phyloP scores from a whole-genome alignment of 2,888 invertebrate species.

The Platycnemis pennipes region DNA sequence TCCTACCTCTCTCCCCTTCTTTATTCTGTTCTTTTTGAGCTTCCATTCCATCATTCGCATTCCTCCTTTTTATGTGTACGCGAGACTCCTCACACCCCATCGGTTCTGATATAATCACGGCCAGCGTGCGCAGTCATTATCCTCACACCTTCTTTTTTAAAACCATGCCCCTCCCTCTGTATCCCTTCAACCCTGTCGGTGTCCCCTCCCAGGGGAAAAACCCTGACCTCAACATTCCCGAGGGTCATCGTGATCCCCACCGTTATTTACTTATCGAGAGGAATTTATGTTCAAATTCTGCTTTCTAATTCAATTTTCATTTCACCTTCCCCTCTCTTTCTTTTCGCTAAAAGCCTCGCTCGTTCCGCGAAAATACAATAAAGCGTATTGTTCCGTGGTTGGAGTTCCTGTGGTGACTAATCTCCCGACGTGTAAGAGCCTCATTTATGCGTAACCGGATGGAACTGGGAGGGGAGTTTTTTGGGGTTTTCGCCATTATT shows the following conservation, averaged over 20 bases:
- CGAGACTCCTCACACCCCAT: not conserved
- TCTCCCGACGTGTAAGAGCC: not conserved
- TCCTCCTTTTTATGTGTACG: too few species aligned
- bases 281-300: constrained; percentile 17
- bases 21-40: too few species aligned
- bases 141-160: not conserved
- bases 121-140: not conserved
- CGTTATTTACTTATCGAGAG: constrained; percentile 21
- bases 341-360: not conserved
- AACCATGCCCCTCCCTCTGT: not conserved
- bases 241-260: not conserved
- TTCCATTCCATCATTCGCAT: too few species aligned
- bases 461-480: not conserved
- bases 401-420: not conserved
- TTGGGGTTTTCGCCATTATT: too few species aligned
- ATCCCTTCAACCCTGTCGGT: not conserved
- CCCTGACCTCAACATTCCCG: not conserved
- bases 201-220: not conserved
- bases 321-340: not conserved
- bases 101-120: not conserved
- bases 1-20: not conserved
- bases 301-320: constrained; percentile 23
- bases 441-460: not conserved
- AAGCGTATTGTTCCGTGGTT: not conserved
- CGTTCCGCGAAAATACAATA: constrained; percentile 19